Percentiles rank a stretch among this genome's conserved stretches.
These are phyloP conservation scores for Probaryconus sp. DNA, from an alignment of 1,140 invertebrate genomes.

Conservation along the genomic window DNA sequence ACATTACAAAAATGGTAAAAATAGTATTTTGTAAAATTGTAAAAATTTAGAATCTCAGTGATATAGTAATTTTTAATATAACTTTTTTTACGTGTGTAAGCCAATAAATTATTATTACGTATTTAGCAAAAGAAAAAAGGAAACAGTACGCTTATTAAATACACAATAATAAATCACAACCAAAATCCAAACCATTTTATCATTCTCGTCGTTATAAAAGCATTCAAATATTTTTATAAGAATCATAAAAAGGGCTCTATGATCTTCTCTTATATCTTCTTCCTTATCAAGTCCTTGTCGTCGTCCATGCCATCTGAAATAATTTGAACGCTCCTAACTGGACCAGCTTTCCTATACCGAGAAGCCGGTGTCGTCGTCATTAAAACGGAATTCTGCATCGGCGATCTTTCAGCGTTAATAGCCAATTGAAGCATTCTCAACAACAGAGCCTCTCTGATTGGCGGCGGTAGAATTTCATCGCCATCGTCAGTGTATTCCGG, in stretches of 20 bases:
- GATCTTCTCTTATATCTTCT: constrained; percentile 68
- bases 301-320: constrained; percentile 68
- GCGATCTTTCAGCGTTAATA: constrained; percentile 81
- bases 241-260: too few species aligned
- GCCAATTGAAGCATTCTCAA: constrained; percentile 84
- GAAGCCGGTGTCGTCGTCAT: constrained; percentile 65
- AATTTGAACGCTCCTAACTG: constrained; percentile 74
- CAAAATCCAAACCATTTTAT: not conserved
- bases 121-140: too few species aligned
- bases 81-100: too few species aligned
- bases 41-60: too few species aligned
- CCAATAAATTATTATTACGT: too few species aligned
- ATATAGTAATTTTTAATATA: too few species aligned
- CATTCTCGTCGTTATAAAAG: constrained; percentile 2
- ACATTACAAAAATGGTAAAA: too few species aligned
- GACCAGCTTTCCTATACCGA: constrained; percentile 71
- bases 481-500: constrained; percentile 68
- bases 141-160: too few species aligned
- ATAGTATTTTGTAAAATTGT: too few species aligned
- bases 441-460: constrained; percentile 83
- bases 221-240: too few species aligned
- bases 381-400: constrained; percentile 65
- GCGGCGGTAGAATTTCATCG: constrained; percentile 82
- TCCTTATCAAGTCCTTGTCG: constrained; percentile 67
- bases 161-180: too few species aligned